These are phyloP conservation scores for Chloropsis cyanopogon DNA, from an alignment of 2,113 vertebrate species.

Conservation along the genomic window DNA sequence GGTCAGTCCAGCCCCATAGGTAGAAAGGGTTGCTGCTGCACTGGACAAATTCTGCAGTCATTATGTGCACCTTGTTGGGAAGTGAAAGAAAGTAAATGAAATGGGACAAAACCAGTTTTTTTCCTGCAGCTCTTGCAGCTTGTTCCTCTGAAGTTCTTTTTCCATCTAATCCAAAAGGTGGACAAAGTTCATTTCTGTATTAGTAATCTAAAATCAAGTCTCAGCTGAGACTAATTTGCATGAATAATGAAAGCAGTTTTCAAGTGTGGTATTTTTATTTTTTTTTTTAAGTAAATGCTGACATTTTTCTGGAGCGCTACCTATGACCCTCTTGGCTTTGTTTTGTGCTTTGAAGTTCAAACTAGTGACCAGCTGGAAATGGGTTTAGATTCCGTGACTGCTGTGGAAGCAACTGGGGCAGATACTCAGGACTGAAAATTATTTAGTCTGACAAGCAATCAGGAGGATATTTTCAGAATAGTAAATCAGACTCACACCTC, in stretches of 20 bases:
- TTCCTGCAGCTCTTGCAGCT: background rate
- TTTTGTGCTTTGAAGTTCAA: background rate
- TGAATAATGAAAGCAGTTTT: background rate
- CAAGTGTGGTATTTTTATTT: background rate
- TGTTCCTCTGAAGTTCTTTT: background rate
- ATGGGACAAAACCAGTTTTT: rapidly evolving
- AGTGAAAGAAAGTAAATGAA: background rate
- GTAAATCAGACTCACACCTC: background rate
- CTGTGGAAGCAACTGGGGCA: background rate
- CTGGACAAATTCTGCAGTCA: background rate
- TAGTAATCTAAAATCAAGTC: background rate
- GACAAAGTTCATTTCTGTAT: background rate
- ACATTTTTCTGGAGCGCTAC: background rate
- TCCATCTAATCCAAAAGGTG: background rate
- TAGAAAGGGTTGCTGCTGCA: background rate
- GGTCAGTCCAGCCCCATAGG: background rate
- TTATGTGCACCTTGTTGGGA: background rate
- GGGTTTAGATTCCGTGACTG: background rate
- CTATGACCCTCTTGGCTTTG: background rate
- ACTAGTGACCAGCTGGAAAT: background rate
- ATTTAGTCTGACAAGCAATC: background rate
- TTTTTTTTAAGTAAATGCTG: background rate
- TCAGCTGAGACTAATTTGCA: background rate
- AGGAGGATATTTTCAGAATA: background rate
- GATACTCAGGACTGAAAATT: background rate